Conservation (phyloP, 1,140 invertebrate genomes). For the Caenorhabditis latens region DNA sequence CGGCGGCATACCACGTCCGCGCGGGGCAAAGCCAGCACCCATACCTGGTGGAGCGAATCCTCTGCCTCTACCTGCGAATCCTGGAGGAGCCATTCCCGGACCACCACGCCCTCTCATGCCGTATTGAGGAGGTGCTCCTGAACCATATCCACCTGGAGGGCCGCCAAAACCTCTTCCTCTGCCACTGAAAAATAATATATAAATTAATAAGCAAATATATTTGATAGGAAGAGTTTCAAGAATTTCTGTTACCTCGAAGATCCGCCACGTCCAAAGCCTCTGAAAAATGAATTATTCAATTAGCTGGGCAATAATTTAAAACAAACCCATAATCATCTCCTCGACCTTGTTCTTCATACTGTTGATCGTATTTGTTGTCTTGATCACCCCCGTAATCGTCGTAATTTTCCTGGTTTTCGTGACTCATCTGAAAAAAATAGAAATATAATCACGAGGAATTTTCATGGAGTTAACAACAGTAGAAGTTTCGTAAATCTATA, state of each 20-base stretch:
- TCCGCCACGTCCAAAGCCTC: slow-evolving; percentile 9
- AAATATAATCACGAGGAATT: background rate
- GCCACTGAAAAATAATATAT: slow-evolving; percentile 6
- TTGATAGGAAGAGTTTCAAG: too few relatives aligned
- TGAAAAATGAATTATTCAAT: background rate
- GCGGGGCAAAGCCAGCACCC: slow-evolving; percentile 4
- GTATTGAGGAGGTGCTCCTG: background rate
- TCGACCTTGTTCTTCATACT: slow-evolving; percentile 16
- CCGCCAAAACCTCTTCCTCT: slow-evolving; percentile 15
- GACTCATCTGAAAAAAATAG: slow-evolving; percentile 21
- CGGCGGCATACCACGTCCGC: slow-evolving; percentile 45
- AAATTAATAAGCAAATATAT: background rate
- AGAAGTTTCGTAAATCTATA: too few relatives aligned
- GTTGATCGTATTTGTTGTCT: slow-evolving; percentile 27
- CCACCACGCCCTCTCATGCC: slow-evolving; percentile 20
- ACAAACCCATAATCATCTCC: slow-evolving; percentile 21
- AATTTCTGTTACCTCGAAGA: background rate
- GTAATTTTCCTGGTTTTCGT: slow-evolving; percentile 44
- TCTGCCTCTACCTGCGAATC: slow-evolving; percentile 25
- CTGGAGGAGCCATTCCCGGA: slow-evolving; percentile 55
- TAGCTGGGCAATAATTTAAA: background rate
- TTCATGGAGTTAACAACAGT: background rate
- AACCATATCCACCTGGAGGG: slow-evolving; percentile 8
- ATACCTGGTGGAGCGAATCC: slow-evolving; percentile 42
- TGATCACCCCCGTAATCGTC: slow-evolving; percentile 24